Evolutionary conservation across 2,888 invertebrate genomes (phyloP).

Genomic region (Mythimna ferrago): DNA sequence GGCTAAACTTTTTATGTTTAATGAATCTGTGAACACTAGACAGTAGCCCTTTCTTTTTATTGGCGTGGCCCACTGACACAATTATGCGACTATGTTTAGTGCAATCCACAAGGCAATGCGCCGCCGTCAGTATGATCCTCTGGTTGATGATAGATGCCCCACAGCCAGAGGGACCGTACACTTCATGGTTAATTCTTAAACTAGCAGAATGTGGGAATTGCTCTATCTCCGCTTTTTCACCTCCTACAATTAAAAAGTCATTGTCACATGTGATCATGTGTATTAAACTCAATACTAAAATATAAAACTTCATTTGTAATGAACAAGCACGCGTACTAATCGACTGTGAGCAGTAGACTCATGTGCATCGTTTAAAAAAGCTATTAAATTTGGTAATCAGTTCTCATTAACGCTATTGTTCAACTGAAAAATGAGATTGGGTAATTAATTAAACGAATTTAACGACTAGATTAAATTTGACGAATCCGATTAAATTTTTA

Average conservation of each 20-base stretch:
- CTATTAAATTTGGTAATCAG: background rate
- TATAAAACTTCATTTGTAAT: slow-evolving; percentile 6
- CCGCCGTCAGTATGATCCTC: slow-evolving; percentile 8
- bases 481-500: background rate
- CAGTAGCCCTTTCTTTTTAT: background rate
- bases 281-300: slow-evolving; percentile 2
- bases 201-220: background rate
- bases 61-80: background rate
- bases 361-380: background rate
- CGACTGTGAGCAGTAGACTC: background rate
- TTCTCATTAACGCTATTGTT: background rate
- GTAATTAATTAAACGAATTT: background rate
- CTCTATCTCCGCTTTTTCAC: background rate
- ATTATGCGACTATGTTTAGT: background rate
- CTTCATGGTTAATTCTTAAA: background rate
- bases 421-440: no score
- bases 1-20: background rate
- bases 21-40: background rate
- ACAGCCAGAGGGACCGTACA: rapidly evolving
- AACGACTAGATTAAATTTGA: background rate
- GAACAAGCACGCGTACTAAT: background rate
- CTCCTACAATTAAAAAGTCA: background rate
- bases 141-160: slow-evolving; percentile 17
- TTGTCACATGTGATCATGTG: background rate
- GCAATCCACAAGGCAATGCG: background rate